Evolutionary conservation across 92 coral and sea anemone genomes (phyloP), one percentile per base, ranked within the genome.

Genomic region (Desmophyllum pertusum): DNA sequence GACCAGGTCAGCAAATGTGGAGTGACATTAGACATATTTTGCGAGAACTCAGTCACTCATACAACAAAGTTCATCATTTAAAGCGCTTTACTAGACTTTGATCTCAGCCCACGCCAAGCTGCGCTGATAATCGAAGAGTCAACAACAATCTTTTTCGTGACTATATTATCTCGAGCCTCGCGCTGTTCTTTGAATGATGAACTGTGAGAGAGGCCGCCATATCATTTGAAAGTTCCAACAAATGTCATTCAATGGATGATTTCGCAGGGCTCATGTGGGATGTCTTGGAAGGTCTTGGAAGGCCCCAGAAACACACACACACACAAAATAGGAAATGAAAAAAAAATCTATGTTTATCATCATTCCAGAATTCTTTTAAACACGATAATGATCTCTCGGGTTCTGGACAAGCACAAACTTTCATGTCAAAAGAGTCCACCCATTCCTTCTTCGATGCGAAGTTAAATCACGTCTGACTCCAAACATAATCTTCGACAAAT

Each of bases 81-180:
- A 66, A 31, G 43, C 73, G 35, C 25, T 67, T 59, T 59, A 8
- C 65, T 59, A 1, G 15, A 35, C 30, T 31, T 46, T 33, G 4
- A 5, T 55, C 31, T 25, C 65, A 51, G 64, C 79, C 64, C 79
- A 75, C 64, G 79, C 65, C 43, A 75, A 50, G 18, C 62, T n/a
- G n/a, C n/a, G n/a, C n/a, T 46, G 36, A 37, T 70, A 40, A 36
- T 14, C 30, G 27, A n/a, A n/a, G 31, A 5, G 33, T 14, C 25
- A 8, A 38, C 29, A 40, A 45, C 57, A 45, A 19, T 27, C 19
- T 35, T 29, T 75, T 75, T 39, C 79, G 79, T 50, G 79, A 51
- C 43, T 4, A 2, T 51, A 25, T 75, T 75, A 75, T 50, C 65
- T 75, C 64, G 35, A 59, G 10, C 25, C 65, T 59, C 31, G 35